A percentile compares a stretch with the other conserved stretches of the same genome.
phyloP scores from a whole-genome alignment of 2,113 vertebrate species.

The Oryzias curvinotus region DNA sequence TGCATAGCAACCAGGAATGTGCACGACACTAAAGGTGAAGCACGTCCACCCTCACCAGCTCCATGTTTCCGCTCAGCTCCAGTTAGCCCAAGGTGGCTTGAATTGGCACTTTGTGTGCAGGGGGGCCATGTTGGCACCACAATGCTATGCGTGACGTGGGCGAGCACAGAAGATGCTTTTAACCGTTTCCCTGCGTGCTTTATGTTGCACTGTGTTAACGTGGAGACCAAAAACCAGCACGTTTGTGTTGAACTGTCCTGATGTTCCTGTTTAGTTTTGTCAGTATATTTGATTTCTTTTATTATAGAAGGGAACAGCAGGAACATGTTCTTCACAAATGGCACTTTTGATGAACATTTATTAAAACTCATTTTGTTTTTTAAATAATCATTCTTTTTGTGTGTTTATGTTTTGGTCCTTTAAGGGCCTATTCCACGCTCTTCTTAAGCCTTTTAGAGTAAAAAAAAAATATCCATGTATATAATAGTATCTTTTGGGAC shows the following conservation, averaged over 20 bases:
- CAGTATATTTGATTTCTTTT: too few relatives aligned
- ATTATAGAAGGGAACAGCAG: too few relatives aligned
- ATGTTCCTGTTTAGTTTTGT: background rate
- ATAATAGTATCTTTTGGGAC: too few relatives aligned
- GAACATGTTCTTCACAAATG: too few relatives aligned
- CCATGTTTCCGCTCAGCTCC: background rate
- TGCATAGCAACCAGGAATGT: constrained; percentile 60
- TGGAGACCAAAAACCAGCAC: constrained; percentile 47
- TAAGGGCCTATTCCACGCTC: too few relatives aligned
- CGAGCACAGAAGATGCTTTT: constrained; percentile 30
- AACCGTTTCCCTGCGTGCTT: constrained; percentile 16
- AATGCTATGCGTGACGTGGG: constrained; percentile 25
- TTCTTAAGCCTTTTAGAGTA: too few relatives aligned
- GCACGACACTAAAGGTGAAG: constrained; percentile 73
- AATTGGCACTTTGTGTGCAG: constrained; percentile 7
- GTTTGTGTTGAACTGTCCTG: constrained; percentile 40
- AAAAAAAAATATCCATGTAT: too few relatives aligned
- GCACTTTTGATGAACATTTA: too few relatives aligned
- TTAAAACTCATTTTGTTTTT: too few relatives aligned
- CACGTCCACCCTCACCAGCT: background rate
- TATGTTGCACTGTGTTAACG: constrained; percentile 24
- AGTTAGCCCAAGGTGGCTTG: constrained; percentile 2
- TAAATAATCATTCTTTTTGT: too few relatives aligned
- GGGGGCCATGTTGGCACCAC: background rate
- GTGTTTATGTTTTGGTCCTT: too few relatives aligned